Evolutionary conservation across 1,140 invertebrate species (phyloP).

Genomic region (Leptinotarsa defecta): DNA sequence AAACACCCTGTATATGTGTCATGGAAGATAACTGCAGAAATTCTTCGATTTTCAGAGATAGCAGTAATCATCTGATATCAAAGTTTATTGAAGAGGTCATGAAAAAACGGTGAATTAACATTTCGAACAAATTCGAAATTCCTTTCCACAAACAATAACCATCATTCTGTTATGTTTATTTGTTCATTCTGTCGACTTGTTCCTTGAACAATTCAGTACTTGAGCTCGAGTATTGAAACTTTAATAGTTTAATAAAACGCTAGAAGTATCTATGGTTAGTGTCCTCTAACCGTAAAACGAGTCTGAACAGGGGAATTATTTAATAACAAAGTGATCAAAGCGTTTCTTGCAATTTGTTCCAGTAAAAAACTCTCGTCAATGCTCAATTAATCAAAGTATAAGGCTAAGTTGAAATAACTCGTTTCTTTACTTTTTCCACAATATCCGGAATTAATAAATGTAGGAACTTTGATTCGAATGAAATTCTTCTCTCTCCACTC

Average conservation of each 20-base stretch:
- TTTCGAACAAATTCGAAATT: background rate
- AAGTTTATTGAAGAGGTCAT: background rate
- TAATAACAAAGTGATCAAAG: constrained; percentile 1
- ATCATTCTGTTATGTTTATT: background rate
- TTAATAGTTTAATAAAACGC: constrained; percentile 3
- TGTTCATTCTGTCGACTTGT: background rate
- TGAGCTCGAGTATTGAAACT: background rate
- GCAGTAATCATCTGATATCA: background rate
- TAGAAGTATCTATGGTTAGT: constrained; percentile 1
- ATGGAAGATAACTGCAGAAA: background rate
- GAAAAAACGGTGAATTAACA: background rate
- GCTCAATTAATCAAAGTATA: background rate
- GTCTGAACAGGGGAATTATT: background rate
- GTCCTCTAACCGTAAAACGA: constrained; percentile 8
- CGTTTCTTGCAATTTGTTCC: constrained; percentile 5
- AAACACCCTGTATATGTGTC: no score
- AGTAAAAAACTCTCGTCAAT: background rate
- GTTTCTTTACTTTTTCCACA: background rate
- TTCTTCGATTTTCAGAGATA: background rate
- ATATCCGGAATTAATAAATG: no score
- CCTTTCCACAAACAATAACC: background rate
- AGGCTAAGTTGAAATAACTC: background rate
- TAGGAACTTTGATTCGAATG: no score
- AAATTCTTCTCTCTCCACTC: no score
- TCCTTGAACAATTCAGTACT: background rate